Base-by-base conservation (phyloP, 1,140 invertebrate species). In the Dendrolimus punctatus region DNA sequence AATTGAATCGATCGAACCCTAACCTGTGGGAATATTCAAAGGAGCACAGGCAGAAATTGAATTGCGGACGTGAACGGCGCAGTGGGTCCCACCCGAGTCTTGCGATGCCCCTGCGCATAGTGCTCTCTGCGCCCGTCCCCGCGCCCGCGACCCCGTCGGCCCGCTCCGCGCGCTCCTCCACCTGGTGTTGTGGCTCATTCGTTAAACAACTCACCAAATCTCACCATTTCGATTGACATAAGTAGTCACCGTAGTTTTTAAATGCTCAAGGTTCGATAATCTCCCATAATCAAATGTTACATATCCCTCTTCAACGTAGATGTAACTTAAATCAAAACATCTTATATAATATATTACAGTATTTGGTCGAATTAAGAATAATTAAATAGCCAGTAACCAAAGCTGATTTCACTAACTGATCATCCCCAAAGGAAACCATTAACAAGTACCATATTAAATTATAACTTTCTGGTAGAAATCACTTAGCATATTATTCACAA, bases 101-200 rank as follows among this genome's bases (percentile, higher is more conserved):
- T n/a, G 58, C 55, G 57, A 68, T 54, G 55, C 60, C 76, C 63
- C 60, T 61, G 53, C 66, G 76, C 46, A 49, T 57, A 36, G 50
- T 48, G 9, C 43, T 49, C 37, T 54, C 51, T 4, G 46, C 53
- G 43, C 51, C 56, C 38, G 58, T 57, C 51, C 46, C 55, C 60
- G 58, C 53, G 49, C 57, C 55, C 65, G 53, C 65, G 46, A 38
- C 66, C 60, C 51, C 66, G 53, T 41, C 71, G 39, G 73, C 88
- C 5, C 88, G 88, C 63, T 86, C 88, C 23, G 80, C 87, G 23
- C 79, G 90, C 47, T 90, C 90, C 47, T 90, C 89, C 53, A 90
- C 89, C 6, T 90, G 90, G 90, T 91, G 90, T 68, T 91, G 90
- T 68, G 90, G 89, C 54, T 88, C 88, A 38, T 90, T 91, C 71